These are phyloP conservation scores for Neria commutata DNA, from an alignment of 2,888 invertebrate genomes.

Conservation along the genomic window DNA sequence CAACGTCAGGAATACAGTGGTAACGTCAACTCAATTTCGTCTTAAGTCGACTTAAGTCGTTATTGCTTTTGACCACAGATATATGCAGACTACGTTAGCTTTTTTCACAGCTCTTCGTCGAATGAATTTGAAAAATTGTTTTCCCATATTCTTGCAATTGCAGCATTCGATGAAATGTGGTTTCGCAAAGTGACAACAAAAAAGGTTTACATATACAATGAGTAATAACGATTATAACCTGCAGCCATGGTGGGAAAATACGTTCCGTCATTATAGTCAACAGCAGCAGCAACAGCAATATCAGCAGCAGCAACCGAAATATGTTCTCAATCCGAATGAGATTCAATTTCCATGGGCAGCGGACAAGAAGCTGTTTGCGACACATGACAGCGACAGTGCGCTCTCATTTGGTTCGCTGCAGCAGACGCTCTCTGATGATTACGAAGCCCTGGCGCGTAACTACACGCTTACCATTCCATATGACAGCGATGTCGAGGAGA, in stretches of 20 bases:
- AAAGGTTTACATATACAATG: slow-evolving; percentile 35
- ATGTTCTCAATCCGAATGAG: slow-evolving; percentile 33
- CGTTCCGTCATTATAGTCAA: slow-evolving; percentile 47
- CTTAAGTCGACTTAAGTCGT: no score
- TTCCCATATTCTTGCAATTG: not conserved
- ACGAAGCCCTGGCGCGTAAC: slow-evolving; percentile 41
- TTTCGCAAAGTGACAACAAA: not conserved
- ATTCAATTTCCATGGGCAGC: slow-evolving; percentile 38
- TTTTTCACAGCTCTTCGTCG: no score
- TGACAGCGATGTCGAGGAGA: slow-evolving; percentile 36
- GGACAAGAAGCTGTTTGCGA: slow-evolving; percentile 32
- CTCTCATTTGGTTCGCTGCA: slow-evolving; percentile 6
- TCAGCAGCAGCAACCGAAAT: slow-evolving; percentile 10
- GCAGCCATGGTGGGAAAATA: slow-evolving; percentile 56
- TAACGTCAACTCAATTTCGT: no score
- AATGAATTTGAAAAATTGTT: not conserved
- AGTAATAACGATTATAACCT: slow-evolving; percentile 49
- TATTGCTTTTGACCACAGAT: no score
- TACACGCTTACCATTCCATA: slow-evolving; percentile 38
- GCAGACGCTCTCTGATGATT: slow-evolving; percentile 26
- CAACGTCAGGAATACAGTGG: no score
- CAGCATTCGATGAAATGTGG: not conserved
- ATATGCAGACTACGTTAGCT: no score
- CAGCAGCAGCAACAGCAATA: slow-evolving; percentile 21
- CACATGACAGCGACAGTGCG: slow-evolving; percentile 15